These are phyloP conservation scores for Acromyrmex heyeri DNA, from an alignment of 1,140 invertebrate genomes.

Conservation along the genomic window DNA sequence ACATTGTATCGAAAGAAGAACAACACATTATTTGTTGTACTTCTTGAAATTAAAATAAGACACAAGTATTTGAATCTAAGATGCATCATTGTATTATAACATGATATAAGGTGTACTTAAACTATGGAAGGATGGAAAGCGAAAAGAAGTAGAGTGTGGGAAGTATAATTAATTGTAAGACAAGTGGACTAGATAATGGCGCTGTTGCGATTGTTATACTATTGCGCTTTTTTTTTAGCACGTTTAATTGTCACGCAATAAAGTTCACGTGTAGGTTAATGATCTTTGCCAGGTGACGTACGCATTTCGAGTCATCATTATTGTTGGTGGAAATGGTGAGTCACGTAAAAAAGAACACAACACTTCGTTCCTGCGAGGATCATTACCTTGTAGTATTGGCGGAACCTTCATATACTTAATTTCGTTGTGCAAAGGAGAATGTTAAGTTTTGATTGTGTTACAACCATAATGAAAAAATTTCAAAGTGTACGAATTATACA, in stretches of 20 bases:
- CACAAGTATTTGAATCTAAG: neutral
- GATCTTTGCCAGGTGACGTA: constrained; percentile 17
- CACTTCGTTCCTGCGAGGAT: neutral
- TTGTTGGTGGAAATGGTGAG: neutral
- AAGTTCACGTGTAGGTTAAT: constrained; percentile 5
- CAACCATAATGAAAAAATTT: too few species aligned
- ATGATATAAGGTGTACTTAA: neutral
- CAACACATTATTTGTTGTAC: neutral
- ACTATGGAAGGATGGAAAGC: neutral
- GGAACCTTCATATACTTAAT: neutral
- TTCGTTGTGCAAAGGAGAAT: neutral
- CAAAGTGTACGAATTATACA: too few species aligned
- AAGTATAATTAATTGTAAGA: neutral
- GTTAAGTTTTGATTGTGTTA: too few species aligned
- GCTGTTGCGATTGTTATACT: neutral
- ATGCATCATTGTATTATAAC: neutral
- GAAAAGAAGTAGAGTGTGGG: neutral
- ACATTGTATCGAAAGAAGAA: neutral
- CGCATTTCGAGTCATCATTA: neutral
- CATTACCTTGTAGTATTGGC: neutral
- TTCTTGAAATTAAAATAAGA: neutral
- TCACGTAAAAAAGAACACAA: neutral
- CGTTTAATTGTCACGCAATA: constrained; percentile 24
- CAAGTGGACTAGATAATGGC: neutral
- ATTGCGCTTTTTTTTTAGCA: neutral